Base-by-base conservation (phyloP, 2,113 vertebrate genomes). In the Turdus rufiventris region DNA sequence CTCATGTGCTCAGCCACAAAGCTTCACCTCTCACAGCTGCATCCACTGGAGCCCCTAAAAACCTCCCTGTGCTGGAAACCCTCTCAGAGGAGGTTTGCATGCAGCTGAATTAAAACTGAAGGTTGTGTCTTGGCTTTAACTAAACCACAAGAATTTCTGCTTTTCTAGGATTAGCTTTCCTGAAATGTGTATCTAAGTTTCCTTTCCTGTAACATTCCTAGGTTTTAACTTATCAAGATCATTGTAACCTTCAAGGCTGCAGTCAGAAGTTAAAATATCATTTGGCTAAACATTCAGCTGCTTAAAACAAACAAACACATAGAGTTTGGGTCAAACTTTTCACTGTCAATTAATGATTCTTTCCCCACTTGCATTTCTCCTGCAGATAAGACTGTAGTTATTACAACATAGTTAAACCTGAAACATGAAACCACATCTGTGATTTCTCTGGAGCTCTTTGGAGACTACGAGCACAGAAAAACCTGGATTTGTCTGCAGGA, bases 341-440 rank as follows among this genome's bases (percentile, higher is more conserved):
- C 96, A 86, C 81, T 70, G 67, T 89, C 91, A 81, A 78, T 87
- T 97, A 97, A 96, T 50, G 82, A 91, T 85, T 95, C 91, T 96
- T 95, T 90, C 82, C 90, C 71, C 94, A 85, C 86, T 90, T 93
- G 88, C 88, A 72, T 94, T 91, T 84, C 88, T 89, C 60, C 83
- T 63, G 68, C 62, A 95, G 91, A 62, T 89, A 95, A 92, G 87
- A 73, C 91, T 95, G 88, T 84, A 96, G 88, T 93, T 94, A 91
- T 57, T 92, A 94, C 42, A 91, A 57, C 70, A 51, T n/a, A 89
- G 75, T 96, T 96, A 95, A 94, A 96, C 87, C 79, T 96, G 97
- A 97, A 97, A 97, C 48, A 43, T n/a, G 90, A 98, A 96, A 97
- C 96, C 94, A 77, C 84, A 94, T 84, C 94, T 90, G 88, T 56